Evolutionary conservation across 2,888 invertebrate species (phyloP).

Genomic region (Cephus spinipes): DNA sequence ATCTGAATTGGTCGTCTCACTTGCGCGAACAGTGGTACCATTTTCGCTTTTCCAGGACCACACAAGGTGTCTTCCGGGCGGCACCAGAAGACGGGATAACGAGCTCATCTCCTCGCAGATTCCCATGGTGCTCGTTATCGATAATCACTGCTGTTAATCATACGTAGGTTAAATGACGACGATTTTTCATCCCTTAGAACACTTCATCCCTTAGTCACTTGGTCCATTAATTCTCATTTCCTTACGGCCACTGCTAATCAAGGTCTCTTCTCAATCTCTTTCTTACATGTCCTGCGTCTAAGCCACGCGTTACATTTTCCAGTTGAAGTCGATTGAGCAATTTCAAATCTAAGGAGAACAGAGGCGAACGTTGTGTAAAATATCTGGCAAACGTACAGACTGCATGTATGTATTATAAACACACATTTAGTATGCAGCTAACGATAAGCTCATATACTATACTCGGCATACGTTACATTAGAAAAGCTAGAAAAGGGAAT

Average conservation of each 20-base stretch:
- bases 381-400: not conserved
- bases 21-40: constrained; percentile 37
- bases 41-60: constrained; percentile 43
- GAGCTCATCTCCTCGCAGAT: not conserved
- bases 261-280: not conserved
- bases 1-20: constrained; percentile 30
- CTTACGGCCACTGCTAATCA: not conserved
- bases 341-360: not conserved
- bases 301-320: not conserved
- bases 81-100: not conserved
- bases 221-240: not conserved
- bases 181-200: not conserved
- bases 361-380: not conserved
- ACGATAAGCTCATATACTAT: not conserved
- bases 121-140: not conserved
- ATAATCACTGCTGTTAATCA: not conserved
- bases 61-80: not conserved
- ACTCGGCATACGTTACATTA: not conserved
- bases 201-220: not conserved
- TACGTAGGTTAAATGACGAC: not conserved
- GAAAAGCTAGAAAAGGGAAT: not conserved
- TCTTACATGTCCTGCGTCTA: not conserved
- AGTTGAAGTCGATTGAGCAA: not conserved
- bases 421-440: not conserved
- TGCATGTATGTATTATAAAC: not conserved